These are phyloP conservation scores for Xerus rutilus DNA, from an alignment of 2,797 vertebrate genomes.

Conservation along the genomic window DNA sequence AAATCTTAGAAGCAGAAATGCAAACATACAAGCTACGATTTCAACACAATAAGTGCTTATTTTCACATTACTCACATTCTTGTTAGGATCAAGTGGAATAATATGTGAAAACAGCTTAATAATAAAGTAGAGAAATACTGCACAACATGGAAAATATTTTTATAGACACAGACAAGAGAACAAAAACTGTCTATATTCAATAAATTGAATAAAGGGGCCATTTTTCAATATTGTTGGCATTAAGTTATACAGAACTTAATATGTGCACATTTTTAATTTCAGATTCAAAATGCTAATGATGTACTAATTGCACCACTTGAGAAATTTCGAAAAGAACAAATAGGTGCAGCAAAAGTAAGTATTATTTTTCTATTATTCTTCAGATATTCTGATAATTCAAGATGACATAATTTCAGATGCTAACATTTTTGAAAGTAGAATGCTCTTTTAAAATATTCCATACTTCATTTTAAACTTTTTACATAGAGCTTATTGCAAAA, in stretches of 20 bases:
- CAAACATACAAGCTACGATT: constrained; percentile 6
- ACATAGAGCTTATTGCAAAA: constrained; percentile 46
- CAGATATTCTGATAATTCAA: neutral
- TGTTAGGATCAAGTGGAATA: constrained; percentile 39
- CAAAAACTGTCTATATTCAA: neutral
- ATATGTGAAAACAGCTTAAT: constrained; percentile 41
- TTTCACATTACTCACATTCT: constrained; percentile 35
- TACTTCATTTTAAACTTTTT: constrained; percentile 59
- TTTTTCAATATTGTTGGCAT: constrained; percentile 63
- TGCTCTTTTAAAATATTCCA: constrained; percentile 59
- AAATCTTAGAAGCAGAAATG: constrained; percentile 36
- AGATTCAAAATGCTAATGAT: constrained; percentile 99
- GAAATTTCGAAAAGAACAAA: constrained; percentile 99
- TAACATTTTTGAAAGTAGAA: constrained; percentile 62
- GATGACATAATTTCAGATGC: neutral
- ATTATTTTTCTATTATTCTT: constrained; percentile 56
- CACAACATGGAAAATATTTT: neutral
- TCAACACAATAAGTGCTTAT: neutral
- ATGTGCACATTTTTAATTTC: constrained; percentile 85
- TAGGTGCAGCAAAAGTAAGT: constrained; percentile 98
- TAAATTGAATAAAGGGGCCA: neutral
- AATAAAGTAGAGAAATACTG: neutral
- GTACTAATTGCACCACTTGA: constrained; percentile 97
- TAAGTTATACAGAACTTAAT: constrained; percentile 73
- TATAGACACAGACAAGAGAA: neutral